Conservation (phyloP, 1,140 invertebrate genomes). For the Achroia grisella region DNA sequence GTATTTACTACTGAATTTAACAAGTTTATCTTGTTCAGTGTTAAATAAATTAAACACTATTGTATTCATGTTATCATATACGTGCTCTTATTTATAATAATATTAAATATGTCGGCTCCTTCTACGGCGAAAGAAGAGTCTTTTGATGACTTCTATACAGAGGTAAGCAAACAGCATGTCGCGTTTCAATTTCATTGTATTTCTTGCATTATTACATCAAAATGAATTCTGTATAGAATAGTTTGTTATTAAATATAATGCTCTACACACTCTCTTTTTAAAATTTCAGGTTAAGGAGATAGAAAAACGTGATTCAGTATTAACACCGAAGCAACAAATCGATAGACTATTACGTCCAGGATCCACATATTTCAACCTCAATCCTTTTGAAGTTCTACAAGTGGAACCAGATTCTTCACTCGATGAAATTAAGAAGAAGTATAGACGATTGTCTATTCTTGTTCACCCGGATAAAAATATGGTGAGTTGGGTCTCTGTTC, state of each 20-base stretch:
- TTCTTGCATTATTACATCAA: too few species aligned
- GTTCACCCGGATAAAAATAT: slow-evolving; percentile 99
- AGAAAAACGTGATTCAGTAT: slow-evolving; percentile 91
- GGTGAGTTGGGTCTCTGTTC: slow-evolving; percentile 31
- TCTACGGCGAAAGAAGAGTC: slow-evolving; percentile 72
- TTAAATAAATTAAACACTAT: too few species aligned
- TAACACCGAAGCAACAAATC: slow-evolving; percentile 97
- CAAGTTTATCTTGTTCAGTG: too few species aligned
- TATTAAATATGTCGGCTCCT: slow-evolving; percentile 29
- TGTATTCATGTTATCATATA: too few species aligned
- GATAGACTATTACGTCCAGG: slow-evolving; percentile 93
- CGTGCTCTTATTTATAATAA: not conserved
- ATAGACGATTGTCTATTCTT: slow-evolving; percentile 95
- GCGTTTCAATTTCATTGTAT: not conserved
- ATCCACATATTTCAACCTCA: slow-evolving; percentile 97
- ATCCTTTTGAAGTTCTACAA: slow-evolving; percentile 96
- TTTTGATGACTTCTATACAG: slow-evolving; percentile 80
- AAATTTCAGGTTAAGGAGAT: slow-evolving; percentile 92
- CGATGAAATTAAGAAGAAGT: slow-evolving; percentile 97
- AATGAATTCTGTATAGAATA: too few species aligned
- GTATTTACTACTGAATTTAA: too few species aligned
- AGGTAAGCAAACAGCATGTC: slow-evolving; percentile 66
- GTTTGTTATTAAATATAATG: not conserved
- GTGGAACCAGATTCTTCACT: slow-evolving; percentile 91
- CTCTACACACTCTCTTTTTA: not conserved